Conservation (phyloP, 2,888 invertebrate species). For the Cetonia aurata region DNA sequence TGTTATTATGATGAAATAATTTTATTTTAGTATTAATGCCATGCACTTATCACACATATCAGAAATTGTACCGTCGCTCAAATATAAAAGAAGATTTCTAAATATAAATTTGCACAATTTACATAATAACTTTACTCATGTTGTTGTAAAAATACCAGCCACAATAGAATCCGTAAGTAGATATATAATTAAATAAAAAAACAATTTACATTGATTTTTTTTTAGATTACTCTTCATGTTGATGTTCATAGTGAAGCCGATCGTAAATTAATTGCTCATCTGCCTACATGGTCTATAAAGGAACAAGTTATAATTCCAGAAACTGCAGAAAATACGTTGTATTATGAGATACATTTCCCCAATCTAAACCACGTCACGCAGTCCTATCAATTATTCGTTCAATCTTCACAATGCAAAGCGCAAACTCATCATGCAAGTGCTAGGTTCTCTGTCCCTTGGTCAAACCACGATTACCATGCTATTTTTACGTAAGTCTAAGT, state of each 20-base stretch:
- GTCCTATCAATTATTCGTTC: conserved; percentile 72
- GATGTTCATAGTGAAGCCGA: conserved; percentile 72
- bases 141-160: conserved; percentile 77
- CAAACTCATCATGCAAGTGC: conserved; percentile 71
- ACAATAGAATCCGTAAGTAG: conserved; percentile 72
- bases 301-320: conserved; percentile 67
- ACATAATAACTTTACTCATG: conserved; percentile 75
- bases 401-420: conserved; percentile 67
- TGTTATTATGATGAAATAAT: conserved; percentile 10
- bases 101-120: conserved; percentile 75
- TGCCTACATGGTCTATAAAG: conserved; percentile 59
- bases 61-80: conserved; percentile 69
- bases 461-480: conserved; percentile 71
- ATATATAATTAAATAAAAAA: not conserved
- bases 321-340: conserved; percentile 71
- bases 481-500: conserved; percentile 71
- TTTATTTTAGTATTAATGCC: conserved; percentile 67
- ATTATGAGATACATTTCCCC: conserved; percentile 73
- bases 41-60: conserved; percentile 72
- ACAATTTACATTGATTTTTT: conserved; percentile 52
- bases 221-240: conserved; percentile 73
- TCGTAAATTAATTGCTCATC: conserved; percentile 56
- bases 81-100: conserved; percentile 67
- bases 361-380: conserved; percentile 73
- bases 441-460: conserved; percentile 77